Conservation (phyloP, 2,888 invertebrate genomes). For the Didymodactylos carnosus region DNA sequence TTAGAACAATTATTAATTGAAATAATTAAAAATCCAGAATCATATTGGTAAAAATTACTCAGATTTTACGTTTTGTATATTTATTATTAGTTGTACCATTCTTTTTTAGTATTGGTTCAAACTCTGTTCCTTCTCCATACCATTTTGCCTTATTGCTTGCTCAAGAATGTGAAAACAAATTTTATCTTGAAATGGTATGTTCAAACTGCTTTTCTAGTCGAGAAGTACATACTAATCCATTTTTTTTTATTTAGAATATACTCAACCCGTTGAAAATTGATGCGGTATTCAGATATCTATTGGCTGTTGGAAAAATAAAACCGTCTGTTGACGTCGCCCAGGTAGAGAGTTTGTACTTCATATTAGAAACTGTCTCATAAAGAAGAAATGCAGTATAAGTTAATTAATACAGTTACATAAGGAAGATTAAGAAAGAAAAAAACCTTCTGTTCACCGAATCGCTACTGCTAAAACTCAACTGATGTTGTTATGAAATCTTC, state of each 20-base stretch:
- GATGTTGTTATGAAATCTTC: too few relatives aligned
- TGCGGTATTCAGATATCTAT: not conserved
- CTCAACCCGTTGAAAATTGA: not conserved
- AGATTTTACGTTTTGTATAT: too few relatives aligned
- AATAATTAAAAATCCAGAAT: slow-evolving; percentile 21
- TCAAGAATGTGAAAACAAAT: not conserved
- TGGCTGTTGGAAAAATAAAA: not conserved
- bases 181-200: not conserved
- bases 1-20: slow-evolving; percentile 20
- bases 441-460: too few relatives aligned
- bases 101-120: not conserved
- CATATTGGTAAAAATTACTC: slow-evolving; percentile 23
- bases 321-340: not conserved
- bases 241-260: not conserved
- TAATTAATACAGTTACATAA: too few relatives aligned
- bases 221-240: not conserved
- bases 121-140: not conserved
- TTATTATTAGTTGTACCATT: too few relatives aligned
- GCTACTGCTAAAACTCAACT: too few relatives aligned
- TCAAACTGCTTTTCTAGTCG: not conserved
- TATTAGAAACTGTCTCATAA: too few relatives aligned
- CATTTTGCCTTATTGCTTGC: slow-evolving; percentile 3
- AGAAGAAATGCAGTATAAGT: too few relatives aligned
- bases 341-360: too few relatives aligned
- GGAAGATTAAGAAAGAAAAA: too few relatives aligned